Conservation (phyloP, 2,888 invertebrate species). For the Stegana nigrithorax region DNA sequence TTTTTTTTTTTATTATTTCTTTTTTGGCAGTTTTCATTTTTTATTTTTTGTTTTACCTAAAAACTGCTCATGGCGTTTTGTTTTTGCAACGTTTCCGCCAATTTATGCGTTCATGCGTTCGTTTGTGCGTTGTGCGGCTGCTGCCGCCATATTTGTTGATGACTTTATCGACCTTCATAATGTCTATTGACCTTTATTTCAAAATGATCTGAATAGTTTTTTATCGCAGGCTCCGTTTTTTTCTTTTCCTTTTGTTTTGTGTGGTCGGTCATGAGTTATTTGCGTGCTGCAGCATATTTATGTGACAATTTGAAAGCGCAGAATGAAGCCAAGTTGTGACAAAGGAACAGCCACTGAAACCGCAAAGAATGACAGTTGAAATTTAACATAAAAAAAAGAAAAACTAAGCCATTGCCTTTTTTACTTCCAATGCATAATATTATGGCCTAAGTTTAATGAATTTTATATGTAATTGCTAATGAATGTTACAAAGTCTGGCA, state of each 20-base stretch:
- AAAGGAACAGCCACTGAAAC: too few species aligned
- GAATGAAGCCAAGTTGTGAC: too few species aligned
- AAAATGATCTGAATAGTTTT: slow-evolving; percentile 25
- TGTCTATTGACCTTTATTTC: slow-evolving; percentile 64
- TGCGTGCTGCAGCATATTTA: too few species aligned
- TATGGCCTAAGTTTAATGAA: too few species aligned
- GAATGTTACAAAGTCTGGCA: too few species aligned
- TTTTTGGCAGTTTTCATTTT: background rate
- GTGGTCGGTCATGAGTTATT: background rate
- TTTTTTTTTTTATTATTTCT: slow-evolving; percentile 21
- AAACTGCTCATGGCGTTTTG: background rate
- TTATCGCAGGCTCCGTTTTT: slow-evolving; percentile 10
- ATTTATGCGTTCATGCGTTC: slow-evolving; percentile 2
- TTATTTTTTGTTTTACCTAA: background rate
- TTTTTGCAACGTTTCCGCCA: background rate
- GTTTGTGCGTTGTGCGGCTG: background rate
- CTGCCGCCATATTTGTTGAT: slow-evolving; percentile 16
- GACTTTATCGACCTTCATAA: slow-evolving; percentile 53
- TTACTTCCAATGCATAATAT: too few species aligned
- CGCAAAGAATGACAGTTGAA: too few species aligned
- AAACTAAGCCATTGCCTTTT: too few species aligned
- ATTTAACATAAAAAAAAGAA: too few species aligned
- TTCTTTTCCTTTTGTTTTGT: slow-evolving; percentile 7
- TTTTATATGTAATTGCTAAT: too few species aligned
- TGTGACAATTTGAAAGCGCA: too few species aligned